A percentile compares a stretch with the other conserved stretches of the same genome.
Conservation (phyloP, 2,113 vertebrate species). For the Paramisgurnus dabryanus region DNA sequence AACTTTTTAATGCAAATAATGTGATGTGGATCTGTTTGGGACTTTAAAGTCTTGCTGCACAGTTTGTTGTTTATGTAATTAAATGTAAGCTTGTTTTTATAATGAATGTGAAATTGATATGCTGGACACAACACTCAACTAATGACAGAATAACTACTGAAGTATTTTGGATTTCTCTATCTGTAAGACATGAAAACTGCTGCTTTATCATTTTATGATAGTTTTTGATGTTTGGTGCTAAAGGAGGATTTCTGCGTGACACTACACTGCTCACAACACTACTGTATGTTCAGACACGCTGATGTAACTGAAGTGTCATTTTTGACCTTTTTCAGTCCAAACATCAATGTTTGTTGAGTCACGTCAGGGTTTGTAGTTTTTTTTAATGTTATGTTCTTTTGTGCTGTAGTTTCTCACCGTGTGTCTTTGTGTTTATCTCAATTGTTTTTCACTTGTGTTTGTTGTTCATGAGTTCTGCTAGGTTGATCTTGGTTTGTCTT, state of each 20-base stretch:
- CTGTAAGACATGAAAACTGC: constrained; percentile 9
- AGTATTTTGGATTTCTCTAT: neutral
- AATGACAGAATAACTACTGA: neutral
- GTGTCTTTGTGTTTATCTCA: constrained; percentile 44
- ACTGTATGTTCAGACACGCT: constrained; percentile 7
- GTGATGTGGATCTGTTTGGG: neutral
- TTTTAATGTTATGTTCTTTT: neutral
- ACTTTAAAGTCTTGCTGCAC: constrained; percentile 36
- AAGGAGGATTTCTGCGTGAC: neutral
- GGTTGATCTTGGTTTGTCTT: neutral
- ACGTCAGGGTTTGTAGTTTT: neutral
- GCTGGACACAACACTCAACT: neutral
- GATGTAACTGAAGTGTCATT: neutral
- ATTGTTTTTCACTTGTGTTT: neutral
- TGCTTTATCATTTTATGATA: neutral
- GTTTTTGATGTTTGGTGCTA: neutral
- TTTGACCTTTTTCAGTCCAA: neutral
- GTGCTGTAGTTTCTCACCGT: constrained; percentile 14
- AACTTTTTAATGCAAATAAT: neutral
- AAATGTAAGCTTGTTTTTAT: constrained; percentile 30
- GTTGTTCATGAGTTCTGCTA: neutral
- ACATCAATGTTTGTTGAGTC: neutral
- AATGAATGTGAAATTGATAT: constrained; percentile 22
- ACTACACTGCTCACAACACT: neutral
- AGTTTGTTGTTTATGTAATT: constrained; percentile 24